Evolutionary conservation across 2,888 invertebrate species (phyloP).

Genomic region (Ectropis crepuscularia): DNA sequence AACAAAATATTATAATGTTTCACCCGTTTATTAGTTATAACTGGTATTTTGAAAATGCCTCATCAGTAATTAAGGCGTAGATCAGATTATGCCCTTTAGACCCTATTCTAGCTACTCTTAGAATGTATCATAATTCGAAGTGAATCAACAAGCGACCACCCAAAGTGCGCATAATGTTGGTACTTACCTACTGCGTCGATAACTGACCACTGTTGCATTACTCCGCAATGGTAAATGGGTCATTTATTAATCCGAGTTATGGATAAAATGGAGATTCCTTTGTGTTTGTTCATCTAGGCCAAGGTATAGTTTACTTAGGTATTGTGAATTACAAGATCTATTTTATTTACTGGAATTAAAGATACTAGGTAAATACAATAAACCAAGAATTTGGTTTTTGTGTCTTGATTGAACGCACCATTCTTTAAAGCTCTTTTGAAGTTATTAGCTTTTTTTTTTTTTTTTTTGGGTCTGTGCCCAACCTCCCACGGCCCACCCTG

Average conservation of each 20-base stretch:
- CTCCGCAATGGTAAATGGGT: conserved; percentile 9
- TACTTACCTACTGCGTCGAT: neutral
- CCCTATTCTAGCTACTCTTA: too few relatives aligned
- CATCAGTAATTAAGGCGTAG: too few relatives aligned
- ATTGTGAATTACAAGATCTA: neutral
- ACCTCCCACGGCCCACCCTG: too few relatives aligned
- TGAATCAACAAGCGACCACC: conserved; percentile 28
- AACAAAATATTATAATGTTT: too few relatives aligned
- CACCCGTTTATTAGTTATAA: too few relatives aligned
- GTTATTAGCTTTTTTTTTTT: too few relatives aligned
- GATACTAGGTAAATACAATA: neutral
- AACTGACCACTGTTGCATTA: neutral
- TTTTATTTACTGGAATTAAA: neutral
- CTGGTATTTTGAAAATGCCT: too few relatives aligned
- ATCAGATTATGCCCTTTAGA: too few relatives aligned
- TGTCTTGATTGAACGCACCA: too few relatives aligned
- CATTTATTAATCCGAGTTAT: conserved; percentile 27
- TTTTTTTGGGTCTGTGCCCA: too few relatives aligned
- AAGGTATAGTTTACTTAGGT: neutral
- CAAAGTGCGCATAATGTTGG: conserved; percentile 4
- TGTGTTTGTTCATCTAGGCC: conserved; percentile 25
- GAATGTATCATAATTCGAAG: neutral
- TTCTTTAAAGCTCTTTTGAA: too few relatives aligned
- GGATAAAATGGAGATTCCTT: conserved; percentile 28
- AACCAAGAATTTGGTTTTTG: too few relatives aligned